Evolutionary conservation across 2,113 vertebrate genomes (phyloP), one percentile per base, ranked within the genome.

Genomic region (Malurus alboscapulatus): DNA sequence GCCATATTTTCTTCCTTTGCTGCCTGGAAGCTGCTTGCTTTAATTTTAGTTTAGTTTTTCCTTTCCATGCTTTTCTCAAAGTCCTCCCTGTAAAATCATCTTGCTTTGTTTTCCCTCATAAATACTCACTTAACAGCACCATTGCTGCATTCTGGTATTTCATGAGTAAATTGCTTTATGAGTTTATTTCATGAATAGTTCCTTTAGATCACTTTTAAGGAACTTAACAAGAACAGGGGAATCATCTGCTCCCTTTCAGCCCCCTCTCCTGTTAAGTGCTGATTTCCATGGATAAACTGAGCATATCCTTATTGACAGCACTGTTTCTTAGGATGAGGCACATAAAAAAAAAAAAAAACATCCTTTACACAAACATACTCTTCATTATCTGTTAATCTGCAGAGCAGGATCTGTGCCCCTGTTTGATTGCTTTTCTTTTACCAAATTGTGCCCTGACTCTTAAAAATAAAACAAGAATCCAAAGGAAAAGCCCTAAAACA

Each of bases 391-490:
- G 45, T 22, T 82, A 87, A 75, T 77, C 36, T 71, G 34, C 47
- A 75, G 34, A 88, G 57, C 48, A 17, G 6, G 61, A 40, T 76
- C 65, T 92, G 10, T 81, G 63, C 42, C 57, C 34, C 51, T 77
- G 9, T 38, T 82, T 95, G 57, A 89, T 91, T 93, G 65, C 59
- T 77, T 72, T 84, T 92, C 77, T 79, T 92, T 85, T 40, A 85
- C 92, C 76, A 90, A 93, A 91, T 66, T 75, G 27, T 91, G 57
- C 82, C 79, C 71, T 71, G 47, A 73, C 40, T 94, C 55, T 94
- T 91, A 76, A 79, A 94, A 84, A 74, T 87, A 86, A 96, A 93
- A 32, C 53, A 61, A 87, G 54, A 62, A 92, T 92, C 59, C 69
- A 44, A 78, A 85, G 40, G 40, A 71, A 82, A 82, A 93, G 48